phyloP scores from a whole-genome alignment of 2,888 invertebrate genomes.

The Lobophora halterata region DNA sequence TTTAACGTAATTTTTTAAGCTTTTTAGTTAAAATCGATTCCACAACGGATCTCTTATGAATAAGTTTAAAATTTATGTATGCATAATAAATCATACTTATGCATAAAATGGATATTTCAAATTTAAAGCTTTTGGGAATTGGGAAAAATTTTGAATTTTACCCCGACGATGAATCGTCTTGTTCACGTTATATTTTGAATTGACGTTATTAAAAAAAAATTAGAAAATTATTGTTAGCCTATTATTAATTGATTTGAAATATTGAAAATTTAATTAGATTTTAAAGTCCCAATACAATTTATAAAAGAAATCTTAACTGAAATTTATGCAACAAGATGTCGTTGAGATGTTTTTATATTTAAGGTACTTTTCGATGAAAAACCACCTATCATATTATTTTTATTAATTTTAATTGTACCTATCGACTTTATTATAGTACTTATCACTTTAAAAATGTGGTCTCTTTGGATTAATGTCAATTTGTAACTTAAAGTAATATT shows the following conservation, averaged over 20 bases:
- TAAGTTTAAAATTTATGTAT: conserved; percentile 52
- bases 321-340: too few species aligned
- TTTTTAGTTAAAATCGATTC: conserved; percentile 45
- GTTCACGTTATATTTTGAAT: conserved; percentile 24
- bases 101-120: conserved; percentile 42
- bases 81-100: too few species aligned
- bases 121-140: conserved; percentile 36
- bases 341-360: too few species aligned
- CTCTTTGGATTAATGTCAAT: conserved; percentile 21
- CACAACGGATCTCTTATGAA: conserved; percentile 55
- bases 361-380: too few species aligned
- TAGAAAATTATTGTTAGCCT: conserved; percentile 19
- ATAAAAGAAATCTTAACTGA: too few species aligned
- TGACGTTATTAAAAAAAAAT: conserved; percentile 19
- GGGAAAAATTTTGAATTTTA: conserved; percentile 59
- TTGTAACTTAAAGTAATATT: conserved; percentile 17
- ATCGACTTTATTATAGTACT: neutral
- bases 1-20: conserved; percentile 17
- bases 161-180: conserved; percentile 36
- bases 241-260: conserved; percentile 14
- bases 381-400: too few species aligned
- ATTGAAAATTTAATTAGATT: too few species aligned
- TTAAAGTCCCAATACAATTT: neutral
- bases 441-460: conserved; percentile 1
- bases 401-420: too few species aligned